Base-by-base conservation (phyloP, 2,888 invertebrate species). In the Agrochola macilenta region DNA sequence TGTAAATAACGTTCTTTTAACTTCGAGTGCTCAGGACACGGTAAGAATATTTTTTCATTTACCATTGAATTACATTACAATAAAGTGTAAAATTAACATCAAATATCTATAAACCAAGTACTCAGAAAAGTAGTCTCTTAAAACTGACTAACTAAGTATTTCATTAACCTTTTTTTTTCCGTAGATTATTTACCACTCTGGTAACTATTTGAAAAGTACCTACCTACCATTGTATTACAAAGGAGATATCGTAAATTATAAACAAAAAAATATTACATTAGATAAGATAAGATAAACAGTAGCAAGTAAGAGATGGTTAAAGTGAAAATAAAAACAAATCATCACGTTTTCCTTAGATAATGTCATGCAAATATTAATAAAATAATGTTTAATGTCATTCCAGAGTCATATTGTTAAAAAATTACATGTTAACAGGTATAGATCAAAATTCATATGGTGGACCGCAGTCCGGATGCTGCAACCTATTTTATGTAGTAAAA, bases 31-130 rank as follows among this genome's bases (percentile, higher is more conserved):
- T 54, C 14, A 5, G 23, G 26, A 8, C 17, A 57, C 46, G 74
- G 81, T 78, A 14, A 72, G 57, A 20, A 54, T 26, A 17, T 63
- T 35, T 60, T 39, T 39, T 74, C 5, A 23, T 54, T 72, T 69
- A 52, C 14, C 9, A 52, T 46, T 46, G 3, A 20, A 30, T 58
- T 14, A 30, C 2, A 43, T 14, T 14, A 46, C 3, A 58, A 35
- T 5, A 46, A 30, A 46, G 20, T 70, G 12, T 17, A 26, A n/a
- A 17, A 23, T 69, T 23, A 26, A 26, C 20, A 1, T 20, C 20
- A 14, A 23, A 69, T 20, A 60, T 12, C 26, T 26, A 23, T 61
- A 9, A 1, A 17, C 23, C 5, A 46, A 5, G 46, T 7, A 57
- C 20, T 26, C 5, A 2, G 5, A n/a, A 39, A 58, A 58, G 1